Base-by-base conservation (phyloP, 1,140 invertebrate genomes). In the Rhopalosiphum maidis region DNA sequence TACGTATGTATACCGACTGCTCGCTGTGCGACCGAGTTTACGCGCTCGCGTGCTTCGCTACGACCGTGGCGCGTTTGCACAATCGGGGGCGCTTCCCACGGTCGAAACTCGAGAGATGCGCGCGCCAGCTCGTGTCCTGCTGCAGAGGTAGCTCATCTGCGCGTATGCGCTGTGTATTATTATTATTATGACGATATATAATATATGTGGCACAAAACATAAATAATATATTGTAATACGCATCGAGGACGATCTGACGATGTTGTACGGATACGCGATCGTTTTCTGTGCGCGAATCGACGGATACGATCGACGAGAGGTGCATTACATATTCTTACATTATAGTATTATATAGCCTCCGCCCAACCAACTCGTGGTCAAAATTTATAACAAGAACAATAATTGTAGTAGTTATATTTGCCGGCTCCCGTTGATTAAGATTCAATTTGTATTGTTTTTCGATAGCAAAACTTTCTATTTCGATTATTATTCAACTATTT, bases 41-140 rank as follows among this genome's bases (percentile, higher is more conserved):
- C 46, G 46, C 30, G 86, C 25, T 48, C 18, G 46, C 86, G 46
- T 88, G 60, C 60, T 77, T 77, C 46, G 21, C 11, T 18, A 8
- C 48, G 87, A n/a, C 60, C 87, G 87, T 46, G 86, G 86, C 5
- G 43, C 48, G 35, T 68, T 51, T 51, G n/a, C 87, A 25, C 35
- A 51, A 51, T 88, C 87, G n/a, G 15, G 48, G 30, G 60, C 60
- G 18, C 48, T 88, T 88, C 87, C 87, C 87, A 88, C 87, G 87
- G 87, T 87, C 85, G 37, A 87, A 48, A 87, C 25, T 77, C 60
- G 15, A 77, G 60, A 77, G 60, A 41, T 30, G 23, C 1, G 55
- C 55, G 60, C 15, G n/a, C n/a, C 30, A 68, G 60, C 60, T 77
- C 60, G 60, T n/a, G 60, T 77, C 48, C 48, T 51, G 30, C 30